Base-by-base conservation (phyloP, 2,113 vertebrate genomes). In the Caranx melampygus region DNA sequence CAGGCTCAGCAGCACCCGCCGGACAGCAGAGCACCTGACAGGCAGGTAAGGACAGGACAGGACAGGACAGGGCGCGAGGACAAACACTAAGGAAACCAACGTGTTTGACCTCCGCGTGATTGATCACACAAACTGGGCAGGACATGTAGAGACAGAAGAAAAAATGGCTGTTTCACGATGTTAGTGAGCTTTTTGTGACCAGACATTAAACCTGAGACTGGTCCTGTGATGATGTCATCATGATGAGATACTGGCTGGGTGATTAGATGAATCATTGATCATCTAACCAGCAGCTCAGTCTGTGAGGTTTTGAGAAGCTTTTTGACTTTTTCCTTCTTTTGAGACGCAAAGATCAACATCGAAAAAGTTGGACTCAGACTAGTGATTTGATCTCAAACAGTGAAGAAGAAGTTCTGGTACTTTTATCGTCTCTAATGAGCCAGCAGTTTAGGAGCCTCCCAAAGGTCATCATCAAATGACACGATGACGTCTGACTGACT, bases 21-120 rank as follows among this genome's bases (percentile, higher is more conserved):
- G 77, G 55, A 20, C 65, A 63, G 78, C 69, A 49, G 77, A 65
- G 68, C 76, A 88, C 83, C 87, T 88, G 86, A 88, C 89, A 82
- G 86, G 63, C 89, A 94, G 92, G 92, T 93, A 75, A 76, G 78
- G 9, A 26, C 26, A 26, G 26, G 26, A 26, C n/a, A n/a, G n/a
- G n/a, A n/a, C 26, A 26, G 26, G 26, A 26, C 26, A 26, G 26
- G 26, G 26, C 16, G 13, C 18, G 1, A 0, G 15, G 7, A 26
- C 44, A 26, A 26, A 26, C 26, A 26, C 26, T 26, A 1, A 1
- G 26, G 26, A 26, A 26, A 26, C 26, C 26, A 26, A 26, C 26
- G 26, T 26, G 26, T 26, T 26, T 26, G 26, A 26, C 26, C 26
- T 26, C 26, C 26, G 26, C 26, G 26, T 26, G 26, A 26, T 26